Base-by-base conservation (phyloP, 2,797 vertebrate species). In the Valencia hispanica region DNA sequence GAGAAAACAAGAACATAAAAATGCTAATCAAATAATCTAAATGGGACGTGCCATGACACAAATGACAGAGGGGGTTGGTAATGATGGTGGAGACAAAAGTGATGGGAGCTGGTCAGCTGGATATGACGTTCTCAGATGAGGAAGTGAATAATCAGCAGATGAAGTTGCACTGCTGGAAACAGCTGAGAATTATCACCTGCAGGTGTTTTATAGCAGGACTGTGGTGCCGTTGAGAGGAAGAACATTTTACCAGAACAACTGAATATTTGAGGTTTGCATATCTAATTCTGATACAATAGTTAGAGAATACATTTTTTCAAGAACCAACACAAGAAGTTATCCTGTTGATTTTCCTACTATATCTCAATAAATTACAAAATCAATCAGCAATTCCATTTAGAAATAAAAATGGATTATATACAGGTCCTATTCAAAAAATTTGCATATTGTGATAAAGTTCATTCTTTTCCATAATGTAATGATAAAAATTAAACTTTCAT, bases 111-210 rank as follows among this genome's bases (percentile, higher is more conserved):
- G 51, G 51, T 71, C 66, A 73, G 48, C 30, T 53, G 27, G 48
- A 51, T 45, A n/a, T 34, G 36, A 73, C n/a, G 7, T 63, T 68
- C 32, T 30, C n/a, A 73, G 74, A 59, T 39, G 20, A 79, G 47
- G 70, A 36, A 36, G 55, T 71, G 5, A 68, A 32, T 74, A 50
- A 72, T 75, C 45, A 78, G 66, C 34, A 55, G 41, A 47, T 30
- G 41, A 61, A 48, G 50, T 76, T 73, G 32, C 27, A 5, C 70
- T 53, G 76, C 39, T 51, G 41, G 53, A 30, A 43, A 45, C 59
- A 41, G 25, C 68, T 50, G 41, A 66, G 51, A 15, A 53, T 1
- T 32, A 74, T 79, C 41, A 39, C 63, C 69, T 72, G 61, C 74
- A 57, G 61, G 1, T 18, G 36, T 25, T 6, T n/a, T n/a, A 1